Conservation (phyloP, 2,888 invertebrate genomes). For the Rhagium mordax region DNA sequence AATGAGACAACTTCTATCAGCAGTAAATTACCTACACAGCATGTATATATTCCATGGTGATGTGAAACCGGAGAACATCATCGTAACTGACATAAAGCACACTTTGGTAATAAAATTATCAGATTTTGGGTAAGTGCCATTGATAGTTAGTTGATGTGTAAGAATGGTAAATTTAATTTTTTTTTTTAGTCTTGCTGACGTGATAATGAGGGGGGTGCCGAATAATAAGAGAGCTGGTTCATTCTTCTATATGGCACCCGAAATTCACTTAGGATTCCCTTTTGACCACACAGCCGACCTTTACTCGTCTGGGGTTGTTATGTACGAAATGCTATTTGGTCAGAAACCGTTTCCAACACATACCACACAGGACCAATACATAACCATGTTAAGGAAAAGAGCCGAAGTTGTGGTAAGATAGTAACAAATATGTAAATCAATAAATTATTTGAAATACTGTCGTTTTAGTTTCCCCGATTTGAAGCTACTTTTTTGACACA, state of each 20-base stretch:
- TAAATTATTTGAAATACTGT: neutral
- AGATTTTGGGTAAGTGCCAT: conserved; percentile 50
- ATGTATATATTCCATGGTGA: conserved; percentile 49
- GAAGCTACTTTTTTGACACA: conserved; percentile 5
- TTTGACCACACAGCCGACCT: conserved; percentile 46
- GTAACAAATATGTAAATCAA: too few species aligned
- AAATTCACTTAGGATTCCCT: conserved; percentile 45
- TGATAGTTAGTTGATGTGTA: neutral
- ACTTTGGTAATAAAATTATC: conserved; percentile 41
- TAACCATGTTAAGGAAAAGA: conserved; percentile 30
- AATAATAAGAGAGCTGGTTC: conserved; percentile 38
- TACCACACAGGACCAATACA: conserved; percentile 11
- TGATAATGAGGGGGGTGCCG: conserved; percentile 21
- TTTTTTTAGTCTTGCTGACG: conserved; percentile 45
- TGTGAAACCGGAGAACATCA: conserved; percentile 50
- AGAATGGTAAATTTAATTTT: neutral
- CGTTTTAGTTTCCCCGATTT: conserved; percentile 29
- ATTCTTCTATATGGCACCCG: conserved; percentile 52
- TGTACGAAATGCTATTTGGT: conserved; percentile 46
- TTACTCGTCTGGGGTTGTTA: conserved; percentile 50
- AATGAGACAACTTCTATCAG: conserved; percentile 46
- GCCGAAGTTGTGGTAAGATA: conserved; percentile 26
- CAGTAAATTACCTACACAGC: conserved; percentile 43
- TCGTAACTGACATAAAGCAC: conserved; percentile 31
- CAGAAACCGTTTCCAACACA: conserved; percentile 32